phyloP scores from a whole-genome alignment of 2,888 invertebrate species.

The Glaucopsyche alexis region DNA sequence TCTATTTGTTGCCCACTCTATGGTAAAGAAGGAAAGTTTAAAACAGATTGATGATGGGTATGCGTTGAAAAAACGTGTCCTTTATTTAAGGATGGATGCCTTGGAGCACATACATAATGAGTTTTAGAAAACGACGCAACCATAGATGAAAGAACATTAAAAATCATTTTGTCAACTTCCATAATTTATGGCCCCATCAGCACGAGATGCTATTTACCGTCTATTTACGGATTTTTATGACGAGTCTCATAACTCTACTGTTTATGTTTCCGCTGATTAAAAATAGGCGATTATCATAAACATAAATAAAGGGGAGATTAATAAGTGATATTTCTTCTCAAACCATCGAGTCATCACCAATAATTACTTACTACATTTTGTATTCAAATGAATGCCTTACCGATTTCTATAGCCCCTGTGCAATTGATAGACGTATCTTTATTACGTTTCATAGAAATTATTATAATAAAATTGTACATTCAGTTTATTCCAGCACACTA shows the following conservation, averaged over 20 bases:
- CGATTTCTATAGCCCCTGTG: slow-evolving; percentile 22
- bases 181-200: slow-evolving; percentile 64
- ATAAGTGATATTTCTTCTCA: slow-evolving; percentile 22
- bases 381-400: slow-evolving; percentile 19
- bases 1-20: slow-evolving; percentile 71
- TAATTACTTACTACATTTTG: slow-evolving; percentile 47
- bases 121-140: slow-evolving; percentile 67
- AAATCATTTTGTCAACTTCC: slow-evolving; percentile 74
- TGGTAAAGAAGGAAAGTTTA: slow-evolving; percentile 66
- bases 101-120: slow-evolving; percentile 64
- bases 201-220: slow-evolving; percentile 56
- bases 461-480: slow-evolving; percentile 18
- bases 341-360: slow-evolving; percentile 52
- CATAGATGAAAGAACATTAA: slow-evolving; percentile 65
- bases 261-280: slow-evolving; percentile 59
- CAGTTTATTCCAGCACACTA: background rate
- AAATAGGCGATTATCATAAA: slow-evolving; percentile 42
- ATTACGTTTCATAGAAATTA: slow-evolving; percentile 22
- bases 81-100: slow-evolving; percentile 66
- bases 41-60: slow-evolving; percentile 70
- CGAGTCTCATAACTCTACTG: slow-evolving; percentile 52
- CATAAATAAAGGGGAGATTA: slow-evolving; percentile 10
- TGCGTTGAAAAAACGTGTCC: slow-evolving; percentile 69
- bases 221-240: slow-evolving; percentile 64
- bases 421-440: slow-evolving; percentile 24